These are phyloP conservation scores for Trilocha varians DNA, from an alignment of 2,888 invertebrate genomes.

Conservation along the genomic window DNA sequence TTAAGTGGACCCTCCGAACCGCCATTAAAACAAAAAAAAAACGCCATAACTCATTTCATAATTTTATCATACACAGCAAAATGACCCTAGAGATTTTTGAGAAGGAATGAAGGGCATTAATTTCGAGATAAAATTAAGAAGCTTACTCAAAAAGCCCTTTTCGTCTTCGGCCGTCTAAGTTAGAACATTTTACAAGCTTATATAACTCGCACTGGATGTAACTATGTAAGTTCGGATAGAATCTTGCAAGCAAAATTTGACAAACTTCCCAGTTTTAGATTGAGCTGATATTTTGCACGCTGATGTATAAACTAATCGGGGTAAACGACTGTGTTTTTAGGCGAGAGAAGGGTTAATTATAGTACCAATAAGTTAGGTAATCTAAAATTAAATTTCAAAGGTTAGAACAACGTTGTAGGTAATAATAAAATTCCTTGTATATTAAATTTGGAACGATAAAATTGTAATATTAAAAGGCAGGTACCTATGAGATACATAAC, in stretches of 20 bases:
- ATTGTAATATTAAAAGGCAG: too few relatives aligned
- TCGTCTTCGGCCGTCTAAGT: slow-evolving; percentile 10
- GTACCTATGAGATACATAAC: too few relatives aligned
- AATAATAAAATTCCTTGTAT: too few relatives aligned
- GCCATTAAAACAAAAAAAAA: neutral
- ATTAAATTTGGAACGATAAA: too few relatives aligned
- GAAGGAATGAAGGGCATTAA: slow-evolving; percentile 13
- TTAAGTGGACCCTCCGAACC: too few relatives aligned
- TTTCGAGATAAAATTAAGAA: slow-evolving; percentile 22
- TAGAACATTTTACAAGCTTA: neutral
- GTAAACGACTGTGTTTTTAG: neutral
- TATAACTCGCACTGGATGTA: too few relatives aligned
- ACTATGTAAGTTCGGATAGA: too few relatives aligned
- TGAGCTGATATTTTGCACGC: too few relatives aligned
- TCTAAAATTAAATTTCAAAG: neutral
- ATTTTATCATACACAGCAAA: neutral
- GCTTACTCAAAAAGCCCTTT: slow-evolving; percentile 20
- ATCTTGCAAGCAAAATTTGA: too few relatives aligned
- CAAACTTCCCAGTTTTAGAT: too few relatives aligned
- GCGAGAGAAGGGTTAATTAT: neutral
- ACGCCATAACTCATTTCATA: neutral
- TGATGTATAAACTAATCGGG: neutral
- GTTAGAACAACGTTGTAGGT: too few relatives aligned
- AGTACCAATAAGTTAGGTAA: neutral
- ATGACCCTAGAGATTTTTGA: neutral